These are phyloP conservation scores for Drosophila parvula DNA, from an alignment of 1,140 invertebrate species.

Conservation along the genomic window DNA sequence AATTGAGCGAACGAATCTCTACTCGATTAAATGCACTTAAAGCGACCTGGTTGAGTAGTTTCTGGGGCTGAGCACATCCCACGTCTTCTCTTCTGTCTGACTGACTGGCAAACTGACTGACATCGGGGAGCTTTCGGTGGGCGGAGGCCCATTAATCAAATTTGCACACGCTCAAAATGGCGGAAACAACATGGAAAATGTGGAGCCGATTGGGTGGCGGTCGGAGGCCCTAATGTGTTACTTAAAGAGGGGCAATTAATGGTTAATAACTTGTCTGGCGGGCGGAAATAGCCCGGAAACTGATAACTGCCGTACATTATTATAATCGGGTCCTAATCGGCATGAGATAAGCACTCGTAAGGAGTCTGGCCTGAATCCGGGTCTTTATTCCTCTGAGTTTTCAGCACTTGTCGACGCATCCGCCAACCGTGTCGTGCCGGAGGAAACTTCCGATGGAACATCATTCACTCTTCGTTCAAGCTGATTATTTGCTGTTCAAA, in stretches of 20 bases:
- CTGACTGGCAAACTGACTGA: conserved; percentile 20
- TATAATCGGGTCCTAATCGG: conserved; percentile 29
- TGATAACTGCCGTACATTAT: conserved; percentile 25
- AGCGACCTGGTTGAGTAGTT: conserved; percentile 48
- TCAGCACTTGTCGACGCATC: conserved; percentile 18
- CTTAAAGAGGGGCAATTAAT: conserved; percentile 23
- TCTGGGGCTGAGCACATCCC: conserved; percentile 3
- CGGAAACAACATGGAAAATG: conserved; percentile 57
- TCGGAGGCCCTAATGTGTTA: background rate
- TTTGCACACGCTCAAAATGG: conserved; percentile 72
- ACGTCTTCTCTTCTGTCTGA: conserved; percentile 9
- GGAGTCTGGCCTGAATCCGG: background rate
- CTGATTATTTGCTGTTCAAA: conserved; percentile 71
- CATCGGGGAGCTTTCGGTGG: conserved; percentile 14
- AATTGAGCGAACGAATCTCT: conserved; percentile 49
- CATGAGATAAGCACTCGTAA: background rate
- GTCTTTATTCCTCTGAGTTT: background rate
- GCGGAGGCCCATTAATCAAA: conserved; percentile 72
- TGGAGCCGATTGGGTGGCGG: conserved; percentile 1
- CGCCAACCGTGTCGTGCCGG: conserved; percentile 27
- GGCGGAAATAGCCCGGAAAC: conserved; percentile 31
- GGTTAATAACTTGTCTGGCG: conserved; percentile 32
- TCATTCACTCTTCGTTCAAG: conserved; percentile 53
- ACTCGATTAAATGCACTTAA: conserved; percentile 50
- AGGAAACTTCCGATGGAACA: conserved; percentile 49